Evolutionary conservation across 2,113 vertebrate genomes (phyloP).

Genomic region (Verasper variegatus): DNA sequence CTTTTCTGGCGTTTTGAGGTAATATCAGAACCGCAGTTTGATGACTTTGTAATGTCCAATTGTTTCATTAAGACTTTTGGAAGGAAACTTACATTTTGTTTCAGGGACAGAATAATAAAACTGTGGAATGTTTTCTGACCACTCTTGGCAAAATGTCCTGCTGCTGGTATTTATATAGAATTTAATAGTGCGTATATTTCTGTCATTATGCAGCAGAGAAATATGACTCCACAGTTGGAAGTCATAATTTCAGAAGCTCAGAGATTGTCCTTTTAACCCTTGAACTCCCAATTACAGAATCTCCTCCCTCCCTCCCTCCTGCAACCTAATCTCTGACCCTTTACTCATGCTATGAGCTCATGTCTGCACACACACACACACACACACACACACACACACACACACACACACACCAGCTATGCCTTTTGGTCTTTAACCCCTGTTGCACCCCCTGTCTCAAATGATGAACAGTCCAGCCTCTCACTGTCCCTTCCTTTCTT

Average conservation of each 20-base stretch:
- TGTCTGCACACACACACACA: constrained; percentile 22
- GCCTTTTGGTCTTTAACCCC: constrained; percentile 33
- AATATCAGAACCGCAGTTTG: constrained; percentile 2
- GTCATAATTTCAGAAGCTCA: constrained; percentile 41
- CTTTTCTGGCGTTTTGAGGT: not conserved
- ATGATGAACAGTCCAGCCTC: constrained; percentile 4
- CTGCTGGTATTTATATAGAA: not conserved
- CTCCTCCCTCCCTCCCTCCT: constrained; percentile 33
- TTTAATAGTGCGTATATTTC: not conserved
- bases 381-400: constrained; percentile 13
- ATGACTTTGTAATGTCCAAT: not conserved
- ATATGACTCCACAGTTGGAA: constrained; percentile 11
- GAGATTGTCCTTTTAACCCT: constrained; percentile 45
- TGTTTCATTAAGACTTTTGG: not conserved
- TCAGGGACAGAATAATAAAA: constrained; percentile 26
- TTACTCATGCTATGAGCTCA: constrained; percentile 42
- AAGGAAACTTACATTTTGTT: constrained; percentile 10
- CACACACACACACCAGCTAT: not conserved
- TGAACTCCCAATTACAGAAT: constrained; percentile 24
- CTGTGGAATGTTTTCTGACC: not conserved
- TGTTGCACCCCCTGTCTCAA: constrained; percentile 7
- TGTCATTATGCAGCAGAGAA: not conserved
- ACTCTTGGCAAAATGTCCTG: not conserved
- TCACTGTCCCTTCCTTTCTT: not conserved
- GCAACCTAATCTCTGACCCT: constrained; percentile 38